These are phyloP conservation scores for Rosalia funebris DNA, from an alignment of 2,888 invertebrate species.

Conservation along the genomic window DNA sequence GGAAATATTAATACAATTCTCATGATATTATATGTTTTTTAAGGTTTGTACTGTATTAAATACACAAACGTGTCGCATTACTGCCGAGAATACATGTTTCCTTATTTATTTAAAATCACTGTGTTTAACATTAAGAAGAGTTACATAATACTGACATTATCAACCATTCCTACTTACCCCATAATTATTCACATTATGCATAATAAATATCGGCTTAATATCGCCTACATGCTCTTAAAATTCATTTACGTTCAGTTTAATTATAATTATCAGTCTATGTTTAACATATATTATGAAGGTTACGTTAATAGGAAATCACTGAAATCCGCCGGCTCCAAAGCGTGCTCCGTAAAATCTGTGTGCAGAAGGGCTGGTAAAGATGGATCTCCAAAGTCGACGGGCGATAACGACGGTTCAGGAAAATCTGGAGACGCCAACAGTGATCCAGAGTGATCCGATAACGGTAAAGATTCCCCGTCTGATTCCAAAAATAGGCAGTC, in stretches of 20 bases:
- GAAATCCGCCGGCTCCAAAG: constrained; percentile 59
- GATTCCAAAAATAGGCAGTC: constrained; percentile 67
- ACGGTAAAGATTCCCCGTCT: constrained; percentile 69
- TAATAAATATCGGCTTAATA: not conserved
- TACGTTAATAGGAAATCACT: constrained; percentile 62
- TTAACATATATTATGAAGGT: constrained; percentile 27
- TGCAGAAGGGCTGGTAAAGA: constrained; percentile 58
- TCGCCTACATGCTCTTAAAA: constrained; percentile 22
- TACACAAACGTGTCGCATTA: no score
- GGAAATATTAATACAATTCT: no score
- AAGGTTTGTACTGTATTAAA: no score
- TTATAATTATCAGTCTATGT: constrained; percentile 30
- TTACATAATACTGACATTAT: no score
- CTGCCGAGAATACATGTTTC: no score
- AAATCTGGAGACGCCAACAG: constrained; percentile 65
- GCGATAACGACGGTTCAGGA: constrained; percentile 68
- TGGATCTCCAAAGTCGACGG: constrained; percentile 66
- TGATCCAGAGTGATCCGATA: constrained; percentile 67
- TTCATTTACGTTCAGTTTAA: constrained; percentile 26
- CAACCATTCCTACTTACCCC: no score
- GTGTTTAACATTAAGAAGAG: no score
- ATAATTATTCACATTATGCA: not conserved
- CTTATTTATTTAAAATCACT: no score
- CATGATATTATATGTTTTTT: no score
- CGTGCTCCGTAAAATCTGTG: constrained; percentile 60